Conservation (phyloP, 2,888 invertebrate genomes). For the Latrodectus hesperus region DNA sequence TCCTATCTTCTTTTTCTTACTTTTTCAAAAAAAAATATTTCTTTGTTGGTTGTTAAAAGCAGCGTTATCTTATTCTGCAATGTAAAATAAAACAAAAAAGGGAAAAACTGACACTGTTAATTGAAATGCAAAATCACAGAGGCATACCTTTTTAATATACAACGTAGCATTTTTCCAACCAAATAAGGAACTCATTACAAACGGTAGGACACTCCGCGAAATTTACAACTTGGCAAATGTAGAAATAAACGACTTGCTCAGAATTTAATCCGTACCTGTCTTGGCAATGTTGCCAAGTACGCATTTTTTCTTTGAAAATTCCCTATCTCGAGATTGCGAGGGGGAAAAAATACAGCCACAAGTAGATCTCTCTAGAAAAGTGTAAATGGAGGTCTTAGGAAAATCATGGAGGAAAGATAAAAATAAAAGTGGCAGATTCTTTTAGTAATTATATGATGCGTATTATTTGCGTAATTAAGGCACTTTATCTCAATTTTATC, state of each 20-base stretch:
- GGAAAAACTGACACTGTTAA: not conserved
- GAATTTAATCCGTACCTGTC: constrained; percentile 20
- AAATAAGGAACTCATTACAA: not conserved
- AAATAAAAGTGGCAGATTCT: constrained; percentile 21
- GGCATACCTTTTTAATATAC: not conserved
- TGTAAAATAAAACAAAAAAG: not conserved
- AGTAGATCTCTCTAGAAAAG: constrained; percentile 23
- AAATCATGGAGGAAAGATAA: constrained; percentile 39
- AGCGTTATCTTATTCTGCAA: not conserved
- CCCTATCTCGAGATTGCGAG: constrained; percentile 17
- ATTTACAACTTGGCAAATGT: not conserved
- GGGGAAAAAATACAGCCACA: constrained; percentile 7
- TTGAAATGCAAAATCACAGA: not conserved
- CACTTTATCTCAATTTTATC: constrained; percentile 59
- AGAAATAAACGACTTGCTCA: not conserved
- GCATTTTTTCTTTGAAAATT: not conserved
- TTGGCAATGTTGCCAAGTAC: not conserved
- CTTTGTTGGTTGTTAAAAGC: too few species aligned
- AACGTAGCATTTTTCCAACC: not conserved
- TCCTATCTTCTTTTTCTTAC: too few species aligned
- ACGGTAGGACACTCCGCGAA: not conserved
- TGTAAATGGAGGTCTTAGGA: constrained; percentile 30
- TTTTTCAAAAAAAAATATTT: too few species aligned
- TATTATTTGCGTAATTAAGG: constrained; percentile 63
- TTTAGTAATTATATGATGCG: constrained; percentile 59